A percentile compares a stretch with the other conserved stretches of the same genome.
These are phyloP conservation scores for Paradoxurus hermaphroditus DNA, from an alignment of 2,113 vertebrate genomes.

Conservation along the genomic window DNA sequence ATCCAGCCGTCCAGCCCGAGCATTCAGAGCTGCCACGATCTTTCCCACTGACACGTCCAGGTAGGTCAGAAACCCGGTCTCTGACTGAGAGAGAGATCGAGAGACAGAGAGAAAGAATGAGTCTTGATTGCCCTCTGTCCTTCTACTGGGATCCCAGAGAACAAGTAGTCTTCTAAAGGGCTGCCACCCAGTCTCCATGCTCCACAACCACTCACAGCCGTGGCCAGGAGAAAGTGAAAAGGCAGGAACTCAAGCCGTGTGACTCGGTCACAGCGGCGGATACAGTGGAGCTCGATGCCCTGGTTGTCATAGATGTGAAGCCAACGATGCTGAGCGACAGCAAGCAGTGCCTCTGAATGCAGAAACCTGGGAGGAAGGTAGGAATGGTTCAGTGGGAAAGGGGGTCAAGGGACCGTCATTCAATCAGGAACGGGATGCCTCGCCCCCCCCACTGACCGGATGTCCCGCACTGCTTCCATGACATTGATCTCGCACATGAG, in stretches of 20 bases:
- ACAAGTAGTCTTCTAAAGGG: not conserved
- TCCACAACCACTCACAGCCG: conserved; percentile 69
- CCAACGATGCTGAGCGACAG: conserved; percentile 93
- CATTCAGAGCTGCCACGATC: conserved; percentile 86
- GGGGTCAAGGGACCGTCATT: not conserved
- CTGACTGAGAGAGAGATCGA: conserved; percentile 80
- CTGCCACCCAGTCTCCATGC: not conserved
- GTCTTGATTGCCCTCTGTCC: not conserved
- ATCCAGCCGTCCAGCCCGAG: conserved; percentile 86
- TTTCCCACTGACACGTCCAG: conserved; percentile 92
- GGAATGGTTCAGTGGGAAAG: not conserved
- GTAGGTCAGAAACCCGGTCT: conserved; percentile 92
- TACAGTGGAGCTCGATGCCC: conserved; percentile 92
- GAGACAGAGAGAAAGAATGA: not conserved
- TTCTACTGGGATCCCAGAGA: not conserved
- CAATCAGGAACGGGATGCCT: not conserved
- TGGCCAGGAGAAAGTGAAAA: conserved; percentile 84
- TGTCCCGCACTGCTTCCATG: conserved; percentile 90
- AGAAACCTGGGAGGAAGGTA: conserved; percentile 86
- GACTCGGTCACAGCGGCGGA: conserved; percentile 90
- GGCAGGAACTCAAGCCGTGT: conserved; percentile 91
- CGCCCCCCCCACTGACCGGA: conserved; percentile 83
- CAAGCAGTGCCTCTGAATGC: conserved; percentile 89
- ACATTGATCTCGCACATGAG: conserved; percentile 93
- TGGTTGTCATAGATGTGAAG: conserved; percentile 91